phyloP scores from a whole-genome alignment of 2,113 vertebrate genomes.

The Acanthochromis polyacanthus region DNA sequence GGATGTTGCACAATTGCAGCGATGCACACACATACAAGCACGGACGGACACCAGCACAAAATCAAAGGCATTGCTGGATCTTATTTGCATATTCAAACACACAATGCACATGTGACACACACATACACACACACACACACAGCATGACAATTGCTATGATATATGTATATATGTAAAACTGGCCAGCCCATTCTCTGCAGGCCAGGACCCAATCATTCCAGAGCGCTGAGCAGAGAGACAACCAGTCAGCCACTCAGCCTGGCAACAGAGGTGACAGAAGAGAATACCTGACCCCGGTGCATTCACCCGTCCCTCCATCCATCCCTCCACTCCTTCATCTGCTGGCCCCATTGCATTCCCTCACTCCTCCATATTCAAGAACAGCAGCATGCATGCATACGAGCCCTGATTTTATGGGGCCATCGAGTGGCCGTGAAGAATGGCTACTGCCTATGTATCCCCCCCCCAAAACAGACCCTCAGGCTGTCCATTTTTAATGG shows the following conservation, averaged over 20 bases:
- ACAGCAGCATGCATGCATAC: constrained; percentile 61
- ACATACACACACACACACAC: constrained; percentile 51
- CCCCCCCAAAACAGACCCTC: constrained; percentile 55
- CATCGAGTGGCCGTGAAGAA: constrained; percentile 67
- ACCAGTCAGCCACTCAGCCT: constrained; percentile 70
- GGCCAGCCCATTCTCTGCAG: constrained; percentile 71
- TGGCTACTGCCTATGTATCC: constrained; percentile 60
- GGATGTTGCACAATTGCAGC: constrained; percentile 69
- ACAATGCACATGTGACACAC: constrained; percentile 23
- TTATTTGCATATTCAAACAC: constrained; percentile 72
- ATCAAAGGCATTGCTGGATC: constrained; percentile 54
- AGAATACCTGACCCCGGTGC: constrained; percentile 77
- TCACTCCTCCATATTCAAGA: constrained; percentile 76
- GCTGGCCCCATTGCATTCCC: constrained; percentile 61
- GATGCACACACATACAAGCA: constrained; percentile 29
- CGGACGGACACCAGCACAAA: constrained; percentile 49
- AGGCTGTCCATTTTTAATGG: constrained; percentile 71
- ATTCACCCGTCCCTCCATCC: constrained; percentile 65
- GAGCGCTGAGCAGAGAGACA: constrained; percentile 70
- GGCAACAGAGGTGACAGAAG: constrained; percentile 72
- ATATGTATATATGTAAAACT: constrained; percentile 84
- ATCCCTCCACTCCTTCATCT: constrained; percentile 48
- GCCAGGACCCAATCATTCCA: constrained; percentile 80
- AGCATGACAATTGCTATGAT: constrained; percentile 75
- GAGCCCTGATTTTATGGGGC: constrained; percentile 59